Percentiles rank a stretch among this genome's conserved stretches.
Evolutionary conservation across 2,888 invertebrate species (phyloP).

Genomic region (Aquatica leii): DNA sequence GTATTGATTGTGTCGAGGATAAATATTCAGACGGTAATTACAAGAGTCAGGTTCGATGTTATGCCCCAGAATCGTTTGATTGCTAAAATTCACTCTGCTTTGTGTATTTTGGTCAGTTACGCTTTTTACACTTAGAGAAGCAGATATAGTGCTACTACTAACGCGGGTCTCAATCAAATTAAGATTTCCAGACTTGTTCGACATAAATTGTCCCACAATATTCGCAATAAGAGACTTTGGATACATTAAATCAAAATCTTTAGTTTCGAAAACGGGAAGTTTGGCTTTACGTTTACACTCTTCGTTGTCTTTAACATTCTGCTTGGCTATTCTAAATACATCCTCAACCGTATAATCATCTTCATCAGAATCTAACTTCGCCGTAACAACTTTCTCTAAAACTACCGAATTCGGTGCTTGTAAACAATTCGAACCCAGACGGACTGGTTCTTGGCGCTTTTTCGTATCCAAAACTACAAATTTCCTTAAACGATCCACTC

Average conservation of each 20-base stretch:
- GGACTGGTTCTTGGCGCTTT: conserved; percentile 32
- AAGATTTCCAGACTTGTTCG: conserved; percentile 13
- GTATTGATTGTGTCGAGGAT: conserved; percentile 19
- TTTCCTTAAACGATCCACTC: conserved; percentile 80
- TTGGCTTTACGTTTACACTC: conserved; percentile 56
- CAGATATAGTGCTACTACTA: neutral
- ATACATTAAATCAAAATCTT: conserved; percentile 62
- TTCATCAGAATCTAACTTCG: conserved; percentile 69
- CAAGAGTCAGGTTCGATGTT: neutral
- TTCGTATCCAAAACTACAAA: conserved; percentile 71
- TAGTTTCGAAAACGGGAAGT: conserved; percentile 50
- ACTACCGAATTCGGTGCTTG: conserved; percentile 64
- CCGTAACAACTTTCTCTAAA: conserved; percentile 56
- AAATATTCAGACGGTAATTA: conserved; percentile 8
- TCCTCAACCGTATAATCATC: conserved; percentile 88
- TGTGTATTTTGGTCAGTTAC: too few relatives aligned
- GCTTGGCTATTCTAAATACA: conserved; percentile 78
- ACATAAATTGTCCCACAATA: conserved; percentile 63
- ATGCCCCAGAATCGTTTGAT: neutral
- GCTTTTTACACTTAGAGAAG: too few relatives aligned
- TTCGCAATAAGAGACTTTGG: conserved; percentile 71
- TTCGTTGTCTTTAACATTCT: conserved; percentile 74
- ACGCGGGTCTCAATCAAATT: conserved; percentile 23
- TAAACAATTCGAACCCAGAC: conserved; percentile 51
- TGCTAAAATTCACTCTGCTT: too few relatives aligned